phyloP scores from a whole-genome alignment of 2,113 vertebrate species.

The Trinectes maculatus region DNA sequence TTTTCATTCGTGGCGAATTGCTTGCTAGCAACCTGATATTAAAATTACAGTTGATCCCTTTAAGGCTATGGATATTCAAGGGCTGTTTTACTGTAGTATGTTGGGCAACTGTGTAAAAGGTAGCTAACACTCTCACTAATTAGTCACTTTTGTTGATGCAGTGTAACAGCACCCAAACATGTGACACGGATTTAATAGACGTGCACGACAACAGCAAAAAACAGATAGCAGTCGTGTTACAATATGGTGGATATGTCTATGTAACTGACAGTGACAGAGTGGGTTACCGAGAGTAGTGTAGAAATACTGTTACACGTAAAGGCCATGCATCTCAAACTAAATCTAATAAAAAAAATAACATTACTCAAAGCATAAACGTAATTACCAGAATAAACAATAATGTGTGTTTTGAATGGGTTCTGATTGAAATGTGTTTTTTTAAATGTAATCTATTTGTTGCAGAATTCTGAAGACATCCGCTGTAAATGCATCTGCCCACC shows the following conservation, averaged over 20 bases:
- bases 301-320: neutral
- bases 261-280: too few species aligned
- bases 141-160: neutral
- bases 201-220: neutral
- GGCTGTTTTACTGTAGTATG: too few species aligned
- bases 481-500: conserved; percentile 99
- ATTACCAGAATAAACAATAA: neutral
- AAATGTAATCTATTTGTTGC: conserved; percentile 14
- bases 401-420: neutral
- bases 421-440: neutral
- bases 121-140: neutral
- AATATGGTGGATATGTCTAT: neutral
- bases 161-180: neutral
- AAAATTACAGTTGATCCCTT: too few species aligned
- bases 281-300: neutral
- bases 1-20: too few species aligned
- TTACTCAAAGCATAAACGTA: neutral
- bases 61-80: too few species aligned
- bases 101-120: neutral
- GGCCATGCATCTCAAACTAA: too few species aligned
- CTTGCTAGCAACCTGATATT: too few species aligned
- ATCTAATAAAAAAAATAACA: neutral
- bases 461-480: conserved; percentile 95
- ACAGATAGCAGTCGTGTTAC: neutral
- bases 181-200: neutral